phyloP scores from a whole-genome alignment of 53 echinoderm and acorn worm genomes.

The Crossaster papposus region DNA sequence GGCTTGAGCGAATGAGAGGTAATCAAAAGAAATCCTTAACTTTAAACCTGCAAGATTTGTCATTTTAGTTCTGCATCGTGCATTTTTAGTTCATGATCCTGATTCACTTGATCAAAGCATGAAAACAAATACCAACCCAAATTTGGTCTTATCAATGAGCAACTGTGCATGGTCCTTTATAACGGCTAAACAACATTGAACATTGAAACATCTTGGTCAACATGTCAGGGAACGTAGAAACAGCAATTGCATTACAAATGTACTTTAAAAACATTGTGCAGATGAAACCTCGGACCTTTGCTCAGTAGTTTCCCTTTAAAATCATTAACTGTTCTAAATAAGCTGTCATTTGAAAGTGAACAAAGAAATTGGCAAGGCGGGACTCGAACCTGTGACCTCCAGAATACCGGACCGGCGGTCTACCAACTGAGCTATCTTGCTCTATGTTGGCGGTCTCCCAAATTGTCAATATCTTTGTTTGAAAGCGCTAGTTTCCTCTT shows the following conservation, averaged over 20 bases:
- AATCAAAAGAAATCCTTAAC: slow-evolving; percentile 23
- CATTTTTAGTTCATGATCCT: slow-evolving; percentile 4
- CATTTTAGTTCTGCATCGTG: slow-evolving; percentile 8
- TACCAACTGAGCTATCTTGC: too few relatives aligned
- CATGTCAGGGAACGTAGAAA: neutral
- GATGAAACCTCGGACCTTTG: neutral
- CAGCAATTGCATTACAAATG: neutral
- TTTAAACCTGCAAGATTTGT: slow-evolving; percentile 28
- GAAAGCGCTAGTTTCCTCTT: too few relatives aligned
- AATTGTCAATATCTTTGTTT: too few relatives aligned
- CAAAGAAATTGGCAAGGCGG: too few relatives aligned
- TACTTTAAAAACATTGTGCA: neutral
- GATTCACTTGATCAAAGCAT: slow-evolving; percentile 3
- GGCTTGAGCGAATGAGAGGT: slow-evolving; percentile 71
- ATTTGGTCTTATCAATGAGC: neutral
- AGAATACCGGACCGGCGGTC: too few relatives aligned
- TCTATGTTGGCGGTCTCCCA: too few relatives aligned
- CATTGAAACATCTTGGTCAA: neutral
- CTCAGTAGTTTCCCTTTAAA: neutral
- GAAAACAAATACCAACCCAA: neutral
- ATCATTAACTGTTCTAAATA: neutral
- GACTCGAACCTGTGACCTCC: too few relatives aligned
- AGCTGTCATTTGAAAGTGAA: too few relatives aligned
- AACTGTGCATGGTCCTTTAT: slow-evolving; percentile 2
- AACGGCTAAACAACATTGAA: neutral